These are phyloP conservation scores for Xenopus laevis DNA, from an alignment of 2,113 vertebrate genomes.

Conservation along the genomic window DNA sequence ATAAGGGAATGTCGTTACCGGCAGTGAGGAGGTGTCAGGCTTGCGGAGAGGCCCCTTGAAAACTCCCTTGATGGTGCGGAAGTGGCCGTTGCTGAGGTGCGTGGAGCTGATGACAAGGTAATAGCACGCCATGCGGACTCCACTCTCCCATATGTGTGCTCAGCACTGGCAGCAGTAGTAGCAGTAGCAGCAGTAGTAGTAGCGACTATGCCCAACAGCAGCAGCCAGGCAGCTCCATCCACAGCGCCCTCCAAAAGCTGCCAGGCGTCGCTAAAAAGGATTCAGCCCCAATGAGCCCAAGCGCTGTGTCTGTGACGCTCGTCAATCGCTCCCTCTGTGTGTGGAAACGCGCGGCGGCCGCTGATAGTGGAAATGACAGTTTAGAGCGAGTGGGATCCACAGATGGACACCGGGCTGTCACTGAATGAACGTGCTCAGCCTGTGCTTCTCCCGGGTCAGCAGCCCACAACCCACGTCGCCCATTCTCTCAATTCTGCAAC, in stretches of 20 bases:
- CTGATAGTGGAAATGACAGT: too few species aligned
- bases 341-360: too few species aligned
- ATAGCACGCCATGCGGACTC: conserved; percentile 85
- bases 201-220: neutral
- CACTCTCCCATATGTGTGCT: conserved; percentile 55
- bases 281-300: conserved; percentile 43
- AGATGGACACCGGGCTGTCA: neutral
- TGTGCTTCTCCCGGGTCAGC: neutral
- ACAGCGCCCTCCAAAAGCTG: conserved; percentile 52
- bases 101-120: conserved; percentile 98
- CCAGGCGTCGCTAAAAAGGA: conserved; percentile 44
- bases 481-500: conserved; percentile 6
- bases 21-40: conserved; percentile 71
- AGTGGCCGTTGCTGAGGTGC: conserved; percentile 96
- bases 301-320: conserved; percentile 56
- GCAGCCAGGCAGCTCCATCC: conserved; percentile 47
- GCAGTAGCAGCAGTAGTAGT: conserved; percentile 34
- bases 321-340: neutral
- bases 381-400: neutral
- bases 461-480: neutral
- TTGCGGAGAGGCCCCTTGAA: conserved; percentile 93
- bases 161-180: conserved; percentile 36
- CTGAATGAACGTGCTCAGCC: too few species aligned
- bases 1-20: conserved; percentile 68
- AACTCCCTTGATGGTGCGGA: conserved; percentile 94